Conservation (phyloP, 2,888 invertebrate species). For the Cantharis rufa region DNA sequence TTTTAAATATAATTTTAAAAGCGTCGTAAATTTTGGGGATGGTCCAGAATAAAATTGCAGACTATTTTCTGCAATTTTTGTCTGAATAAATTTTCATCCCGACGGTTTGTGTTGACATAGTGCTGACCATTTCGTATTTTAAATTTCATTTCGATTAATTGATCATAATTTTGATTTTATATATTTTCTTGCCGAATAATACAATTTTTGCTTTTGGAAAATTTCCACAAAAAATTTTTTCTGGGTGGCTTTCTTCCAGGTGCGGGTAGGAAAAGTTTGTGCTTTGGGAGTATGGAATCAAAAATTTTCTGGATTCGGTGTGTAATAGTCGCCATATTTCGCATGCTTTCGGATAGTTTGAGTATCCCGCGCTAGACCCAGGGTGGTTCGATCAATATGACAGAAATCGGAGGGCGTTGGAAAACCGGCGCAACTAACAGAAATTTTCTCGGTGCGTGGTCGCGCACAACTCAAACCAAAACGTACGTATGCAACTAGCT, state of each 20-base stretch:
- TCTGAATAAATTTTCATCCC: not conserved
- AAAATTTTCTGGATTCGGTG: constrained; percentile 15
- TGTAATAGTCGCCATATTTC: constrained; percentile 23
- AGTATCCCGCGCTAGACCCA: constrained; percentile 52
- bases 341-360: constrained; percentile 38
- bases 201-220: not conserved
- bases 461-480: constrained; percentile 32
- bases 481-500: constrained; percentile 33
- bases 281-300: not conserved
- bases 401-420: constrained; percentile 43
- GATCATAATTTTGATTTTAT: not conserved
- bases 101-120: not conserved
- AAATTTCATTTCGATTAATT: not conserved
- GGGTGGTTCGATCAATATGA: constrained; percentile 52
- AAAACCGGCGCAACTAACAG: constrained; percentile 37
- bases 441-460: constrained; percentile 34
- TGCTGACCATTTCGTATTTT: not conserved
- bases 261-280: not conserved
- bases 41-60: not conserved
- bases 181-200: too few species aligned
- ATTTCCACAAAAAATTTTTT: not conserved
- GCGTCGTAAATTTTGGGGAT: not conserved
- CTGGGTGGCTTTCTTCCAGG: not conserved
- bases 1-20: not conserved
- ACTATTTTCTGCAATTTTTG: not conserved